These are phyloP conservation scores for Griposia aprilina DNA, from an alignment of 2,888 invertebrate genomes.

Conservation along the genomic window DNA sequence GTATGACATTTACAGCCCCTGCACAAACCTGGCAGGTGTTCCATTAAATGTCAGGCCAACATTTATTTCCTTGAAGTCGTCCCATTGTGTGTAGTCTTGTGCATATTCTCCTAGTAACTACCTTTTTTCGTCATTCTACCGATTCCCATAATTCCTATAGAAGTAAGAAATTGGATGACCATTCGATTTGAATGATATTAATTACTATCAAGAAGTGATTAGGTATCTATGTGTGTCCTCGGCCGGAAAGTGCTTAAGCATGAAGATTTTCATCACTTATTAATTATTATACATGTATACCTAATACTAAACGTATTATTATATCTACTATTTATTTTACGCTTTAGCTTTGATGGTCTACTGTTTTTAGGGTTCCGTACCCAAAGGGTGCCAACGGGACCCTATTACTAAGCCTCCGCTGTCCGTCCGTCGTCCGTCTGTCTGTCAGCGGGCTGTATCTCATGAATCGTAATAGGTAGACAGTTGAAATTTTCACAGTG, in stretches of 20 bases:
- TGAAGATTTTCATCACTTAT: not conserved
- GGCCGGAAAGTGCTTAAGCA: not conserved
- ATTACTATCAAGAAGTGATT: not conserved
- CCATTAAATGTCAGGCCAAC: constrained; percentile 25
- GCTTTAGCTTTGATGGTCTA: not conserved
- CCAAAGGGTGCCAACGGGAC: too few relatives aligned
- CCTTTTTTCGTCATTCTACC: not conserved
- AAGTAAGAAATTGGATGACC: not conserved
- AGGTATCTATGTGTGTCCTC: not conserved
- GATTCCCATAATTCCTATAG: not conserved
- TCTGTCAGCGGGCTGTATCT: too few relatives aligned
- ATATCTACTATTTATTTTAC: not conserved
- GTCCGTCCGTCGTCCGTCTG: too few relatives aligned
- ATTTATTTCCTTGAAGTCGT: not conserved
- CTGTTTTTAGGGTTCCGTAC: not conserved
- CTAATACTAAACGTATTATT: not conserved
- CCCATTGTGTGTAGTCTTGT: not conserved
- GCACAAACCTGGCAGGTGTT: constrained; percentile 8
- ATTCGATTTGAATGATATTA: not conserved
- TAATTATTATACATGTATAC: not conserved
- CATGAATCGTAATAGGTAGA: too few relatives aligned
- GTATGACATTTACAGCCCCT: constrained; percentile 52
- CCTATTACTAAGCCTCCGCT: too few relatives aligned
- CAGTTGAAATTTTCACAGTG: too few relatives aligned
- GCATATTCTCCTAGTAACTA: not conserved